A percentile compares a stretch with the other conserved stretches of the same genome.
Evolutionary conservation across 2,113 vertebrate species (phyloP).

Genomic region (Xyliphius kryptos): DNA sequence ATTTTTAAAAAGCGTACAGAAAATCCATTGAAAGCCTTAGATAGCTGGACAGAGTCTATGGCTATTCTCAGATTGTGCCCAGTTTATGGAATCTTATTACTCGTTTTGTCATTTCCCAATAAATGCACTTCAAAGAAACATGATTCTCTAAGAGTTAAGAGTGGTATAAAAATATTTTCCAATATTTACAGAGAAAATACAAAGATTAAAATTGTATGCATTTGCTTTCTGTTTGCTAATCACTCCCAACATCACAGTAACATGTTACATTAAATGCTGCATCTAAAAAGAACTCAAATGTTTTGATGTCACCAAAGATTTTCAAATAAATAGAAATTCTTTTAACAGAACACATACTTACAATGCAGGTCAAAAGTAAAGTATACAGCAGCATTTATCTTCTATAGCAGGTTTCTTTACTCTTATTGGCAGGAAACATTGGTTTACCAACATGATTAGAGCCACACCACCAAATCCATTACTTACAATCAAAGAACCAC

Average conservation of each 20-base stretch:
- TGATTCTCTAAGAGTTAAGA: constrained; percentile 31
- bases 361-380: constrained; percentile 38
- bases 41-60: too few species aligned
- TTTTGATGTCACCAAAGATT: constrained; percentile 5
- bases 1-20: neutral
- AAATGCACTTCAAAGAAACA: constrained; percentile 25
- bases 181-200: constrained; percentile 34
- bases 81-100: constrained; percentile 13
- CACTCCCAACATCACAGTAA: constrained; percentile 20
- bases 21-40: neutral
- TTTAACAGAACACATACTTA: constrained; percentile 31
- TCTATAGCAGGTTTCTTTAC: too few species aligned
- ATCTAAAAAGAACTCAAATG: constrained; percentile 6
- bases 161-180: constrained; percentile 37
- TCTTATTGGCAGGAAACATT: too few species aligned
- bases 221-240: constrained; percentile 19
- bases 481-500: too few species aligned
- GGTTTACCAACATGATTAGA: too few species aligned
- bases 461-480: too few species aligned
- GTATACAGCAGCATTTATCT: constrained; percentile 1
- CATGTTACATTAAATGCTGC: constrained; percentile 17
- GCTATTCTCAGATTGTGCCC: constrained; percentile 1
- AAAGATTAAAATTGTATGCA: constrained; percentile 40
- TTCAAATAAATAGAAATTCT: constrained; percentile 29
- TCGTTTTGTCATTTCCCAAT: constrained; percentile 13